Percentiles rank a stretch among this genome's conserved stretches.
phyloP scores from a whole-genome alignment of 2,113 vertebrate species.

The Cyprinus carpio region DNA sequence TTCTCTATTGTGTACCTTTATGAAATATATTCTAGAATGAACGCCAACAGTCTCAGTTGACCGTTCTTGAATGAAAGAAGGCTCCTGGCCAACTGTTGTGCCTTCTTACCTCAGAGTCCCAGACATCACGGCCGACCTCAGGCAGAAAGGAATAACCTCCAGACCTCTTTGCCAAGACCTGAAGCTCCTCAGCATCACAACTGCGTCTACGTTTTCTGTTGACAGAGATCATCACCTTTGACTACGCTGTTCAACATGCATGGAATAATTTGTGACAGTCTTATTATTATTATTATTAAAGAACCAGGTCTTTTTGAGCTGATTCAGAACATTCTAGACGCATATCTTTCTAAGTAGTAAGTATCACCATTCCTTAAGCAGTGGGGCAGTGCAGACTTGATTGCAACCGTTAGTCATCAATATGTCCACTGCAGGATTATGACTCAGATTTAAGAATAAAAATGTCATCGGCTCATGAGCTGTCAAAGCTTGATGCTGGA shows the following conservation, averaged over 20 bases:
- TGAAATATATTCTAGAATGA: background rate
- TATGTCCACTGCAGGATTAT: constrained; percentile 39
- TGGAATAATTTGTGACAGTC: background rate
- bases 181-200: constrained; percentile 82
- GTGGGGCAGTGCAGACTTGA: background rate
- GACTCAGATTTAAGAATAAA: constrained; percentile 41
- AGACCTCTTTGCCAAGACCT: constrained; percentile 83
- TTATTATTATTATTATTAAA: too few species aligned
- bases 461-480: background rate
- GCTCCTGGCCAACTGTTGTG: background rate
- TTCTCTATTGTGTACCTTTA: background rate
- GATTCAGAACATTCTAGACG: background rate
- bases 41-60: background rate
- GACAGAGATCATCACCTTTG: constrained; percentile 5
- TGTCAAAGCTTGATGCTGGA: background rate
- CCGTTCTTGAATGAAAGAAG: background rate
- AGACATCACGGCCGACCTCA: constrained; percentile 79
- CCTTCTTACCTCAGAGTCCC: constrained; percentile 89
- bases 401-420: constrained; percentile 27
- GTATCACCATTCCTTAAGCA: background rate
- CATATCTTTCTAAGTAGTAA: background rate
- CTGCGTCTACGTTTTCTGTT: constrained; percentile 89
- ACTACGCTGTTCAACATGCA: background rate
- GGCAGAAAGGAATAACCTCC: constrained; percentile 77
- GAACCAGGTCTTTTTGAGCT: background rate